Evolutionary conservation across 2,113 vertebrate species (phyloP).

Genomic region (Scopus umbretta): DNA sequence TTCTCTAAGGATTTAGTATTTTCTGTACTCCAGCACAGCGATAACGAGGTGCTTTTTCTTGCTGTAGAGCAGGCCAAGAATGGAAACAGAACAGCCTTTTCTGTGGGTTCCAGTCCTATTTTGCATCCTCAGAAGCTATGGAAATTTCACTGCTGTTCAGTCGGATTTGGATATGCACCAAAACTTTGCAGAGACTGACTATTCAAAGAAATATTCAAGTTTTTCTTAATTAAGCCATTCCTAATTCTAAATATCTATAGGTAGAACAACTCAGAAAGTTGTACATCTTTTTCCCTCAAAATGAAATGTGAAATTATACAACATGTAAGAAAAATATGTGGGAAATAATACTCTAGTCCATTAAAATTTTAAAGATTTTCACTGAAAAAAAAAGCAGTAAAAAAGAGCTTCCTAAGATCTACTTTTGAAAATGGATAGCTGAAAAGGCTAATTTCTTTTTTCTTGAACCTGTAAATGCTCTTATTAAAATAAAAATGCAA

Average conservation of each 20-base stretch:
- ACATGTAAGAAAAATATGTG: not conserved
- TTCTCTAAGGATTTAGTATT: not conserved
- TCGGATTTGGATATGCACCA: conserved; percentile 10
- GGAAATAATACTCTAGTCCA: not conserved
- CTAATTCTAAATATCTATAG: not conserved
- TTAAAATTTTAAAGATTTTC: not conserved
- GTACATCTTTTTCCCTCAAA: not conserved
- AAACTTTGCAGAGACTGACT: not conserved
- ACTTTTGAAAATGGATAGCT: not conserved
- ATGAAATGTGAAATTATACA: not conserved
- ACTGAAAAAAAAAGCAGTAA: not conserved
- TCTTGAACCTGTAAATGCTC: not conserved
- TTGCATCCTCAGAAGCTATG: not conserved
- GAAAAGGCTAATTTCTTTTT: not conserved
- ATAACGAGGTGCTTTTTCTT: not conserved
- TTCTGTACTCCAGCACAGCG: not conserved
- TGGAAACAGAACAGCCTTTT: conserved; percentile 13
- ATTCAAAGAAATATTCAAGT: not conserved
- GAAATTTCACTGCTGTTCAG: not conserved
- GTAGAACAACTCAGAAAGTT: not conserved
- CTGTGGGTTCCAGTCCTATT: not conserved
- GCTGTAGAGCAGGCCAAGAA: not conserved
- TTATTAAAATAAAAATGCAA: not conserved
- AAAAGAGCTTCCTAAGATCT: not conserved
- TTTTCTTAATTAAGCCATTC: not conserved